phyloP scores from a whole-genome alignment of 2,888 invertebrate species.

The Tupiocoris notatus region DNA sequence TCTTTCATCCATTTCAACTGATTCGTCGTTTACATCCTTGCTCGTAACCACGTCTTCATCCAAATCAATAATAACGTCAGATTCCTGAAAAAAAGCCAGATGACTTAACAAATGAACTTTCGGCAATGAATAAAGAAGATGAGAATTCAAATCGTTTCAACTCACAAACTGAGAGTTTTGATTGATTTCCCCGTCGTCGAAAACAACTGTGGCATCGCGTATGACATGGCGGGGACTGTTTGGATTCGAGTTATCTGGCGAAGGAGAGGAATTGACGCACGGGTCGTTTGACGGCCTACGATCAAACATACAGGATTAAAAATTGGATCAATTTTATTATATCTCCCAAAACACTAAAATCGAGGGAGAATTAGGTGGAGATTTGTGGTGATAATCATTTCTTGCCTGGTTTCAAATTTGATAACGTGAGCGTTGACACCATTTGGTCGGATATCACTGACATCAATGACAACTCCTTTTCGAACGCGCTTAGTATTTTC shows the following conservation, averaged over 20 bases:
- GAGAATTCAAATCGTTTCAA: not conserved
- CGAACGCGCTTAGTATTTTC: not conserved
- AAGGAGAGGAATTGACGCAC: constrained; percentile 2
- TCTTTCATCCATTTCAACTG: too few species aligned
- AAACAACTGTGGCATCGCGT: constrained; percentile 15
- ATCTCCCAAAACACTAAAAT: too few species aligned
- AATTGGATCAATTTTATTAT: too few species aligned
- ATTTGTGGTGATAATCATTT: too few species aligned
- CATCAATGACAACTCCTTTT: constrained; percentile 30
- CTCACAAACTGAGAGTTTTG: constrained; percentile 7
- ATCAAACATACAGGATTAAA: too few species aligned
- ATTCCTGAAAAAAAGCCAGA: not conserved
- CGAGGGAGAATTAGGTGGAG: too few species aligned
- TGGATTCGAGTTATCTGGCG: not conserved
- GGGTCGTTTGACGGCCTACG: constrained; percentile 15
- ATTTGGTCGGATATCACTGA: constrained; percentile 27
- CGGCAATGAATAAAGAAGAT: not conserved
- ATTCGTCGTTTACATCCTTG: too few species aligned
- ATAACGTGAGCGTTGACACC: constrained; percentile 33
- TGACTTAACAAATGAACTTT: not conserved
- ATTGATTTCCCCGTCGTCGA: constrained; percentile 12
- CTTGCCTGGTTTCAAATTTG: constrained; percentile 21
- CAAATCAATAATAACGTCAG: not conserved
- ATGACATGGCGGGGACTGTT: constrained; percentile 8
- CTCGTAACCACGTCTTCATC: too few species aligned